These are phyloP conservation scores for Alosa sapidissima DNA, from an alignment of 2,797 vertebrate genomes.

Conservation along the genomic window DNA sequence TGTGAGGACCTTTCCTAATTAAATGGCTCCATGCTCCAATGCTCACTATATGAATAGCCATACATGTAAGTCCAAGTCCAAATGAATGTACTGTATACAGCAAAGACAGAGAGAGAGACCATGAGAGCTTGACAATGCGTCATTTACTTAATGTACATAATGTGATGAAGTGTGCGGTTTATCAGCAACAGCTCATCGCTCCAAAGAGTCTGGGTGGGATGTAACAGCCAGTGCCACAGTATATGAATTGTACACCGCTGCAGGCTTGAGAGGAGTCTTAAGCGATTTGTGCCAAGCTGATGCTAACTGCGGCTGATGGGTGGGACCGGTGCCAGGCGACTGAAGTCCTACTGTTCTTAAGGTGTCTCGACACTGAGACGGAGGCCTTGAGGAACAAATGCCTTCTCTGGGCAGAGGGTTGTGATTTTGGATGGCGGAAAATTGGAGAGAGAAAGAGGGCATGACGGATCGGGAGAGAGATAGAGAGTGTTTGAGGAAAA, in stretches of 20 bases:
- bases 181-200: not conserved
- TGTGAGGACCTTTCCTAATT: not conserved
- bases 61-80: not conserved
- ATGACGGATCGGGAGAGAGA: too few species aligned
- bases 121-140: not conserved
- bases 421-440: not conserved
- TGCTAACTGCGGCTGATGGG: slow-evolving; percentile 9
- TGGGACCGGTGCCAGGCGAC: not conserved
- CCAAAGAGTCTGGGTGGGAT: not conserved
- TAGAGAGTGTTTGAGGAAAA: too few species aligned
- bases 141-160: not conserved
- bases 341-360: not conserved
- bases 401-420: not conserved
- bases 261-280: not conserved
- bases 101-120: not conserved
- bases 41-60: not conserved
- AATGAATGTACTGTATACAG: not conserved
- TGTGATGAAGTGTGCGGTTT: not conserved
- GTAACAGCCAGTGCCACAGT: not conserved
- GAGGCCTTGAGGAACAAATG: not conserved
- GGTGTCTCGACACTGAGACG: not conserved
- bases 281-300: not conserved
- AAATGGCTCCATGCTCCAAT: not conserved
- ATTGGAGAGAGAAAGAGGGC: not conserved
- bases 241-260: not conserved